Evolutionary conservation across 2,113 vertebrate species (phyloP).

Genomic region (Diadophis punctatus): DNA sequence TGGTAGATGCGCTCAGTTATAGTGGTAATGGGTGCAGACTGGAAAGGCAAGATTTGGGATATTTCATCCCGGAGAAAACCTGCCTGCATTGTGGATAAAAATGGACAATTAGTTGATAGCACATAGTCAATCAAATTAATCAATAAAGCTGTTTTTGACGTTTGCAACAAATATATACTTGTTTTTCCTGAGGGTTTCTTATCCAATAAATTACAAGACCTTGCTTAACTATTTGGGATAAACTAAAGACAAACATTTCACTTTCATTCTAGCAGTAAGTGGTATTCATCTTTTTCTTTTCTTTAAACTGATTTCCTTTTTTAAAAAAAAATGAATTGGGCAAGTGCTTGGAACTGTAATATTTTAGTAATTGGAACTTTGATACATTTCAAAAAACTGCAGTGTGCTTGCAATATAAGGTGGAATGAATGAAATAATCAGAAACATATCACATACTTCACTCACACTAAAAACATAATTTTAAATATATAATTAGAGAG

Average conservation of each 20-base stretch:
- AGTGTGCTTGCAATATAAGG: not conserved
- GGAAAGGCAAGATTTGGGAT: not conserved
- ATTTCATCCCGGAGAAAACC: not conserved
- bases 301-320: not conserved
- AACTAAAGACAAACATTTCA: not conserved
- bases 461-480: not conserved
- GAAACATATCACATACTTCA: not conserved
- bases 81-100: not conserved
- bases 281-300: not conserved
- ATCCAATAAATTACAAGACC: not conserved
- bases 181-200: not conserved
- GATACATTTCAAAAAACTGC: not conserved
- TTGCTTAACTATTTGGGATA: not conserved
- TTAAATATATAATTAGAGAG: not conserved
- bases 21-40: not conserved
- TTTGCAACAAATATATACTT: not conserved
- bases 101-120: not conserved
- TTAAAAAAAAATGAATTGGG: not conserved
- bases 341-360: not conserved
- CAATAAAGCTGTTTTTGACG: not conserved
- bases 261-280: not conserved
- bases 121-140: not conserved
- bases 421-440: not conserved
- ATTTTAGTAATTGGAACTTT: not conserved
- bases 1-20: not conserved